Evolutionary conservation across 2,888 invertebrate genomes (phyloP).

Genomic region (Villa cingulata): DNA sequence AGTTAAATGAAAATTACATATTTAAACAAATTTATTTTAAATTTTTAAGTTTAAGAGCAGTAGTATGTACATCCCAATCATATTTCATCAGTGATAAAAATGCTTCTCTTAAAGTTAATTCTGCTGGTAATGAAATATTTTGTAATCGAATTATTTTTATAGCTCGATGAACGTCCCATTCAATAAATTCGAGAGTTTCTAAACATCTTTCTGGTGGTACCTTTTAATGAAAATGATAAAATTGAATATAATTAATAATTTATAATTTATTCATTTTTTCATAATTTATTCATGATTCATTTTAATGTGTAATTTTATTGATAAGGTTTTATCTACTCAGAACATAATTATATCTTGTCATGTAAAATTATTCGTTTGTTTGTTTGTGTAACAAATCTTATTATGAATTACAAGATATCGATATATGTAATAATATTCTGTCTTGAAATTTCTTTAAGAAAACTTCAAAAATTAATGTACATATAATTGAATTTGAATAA

Average conservation of each 20-base stretch:
- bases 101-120: constrained; percentile 26
- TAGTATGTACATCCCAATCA: constrained; percentile 35
- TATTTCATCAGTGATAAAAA: constrained; percentile 29
- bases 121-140: constrained; percentile 26
- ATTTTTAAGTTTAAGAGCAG: constrained; percentile 26
- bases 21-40: constrained; percentile 17
- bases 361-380: too few relatives aligned
- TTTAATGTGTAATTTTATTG: too few relatives aligned
- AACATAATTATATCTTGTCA: too few relatives aligned
- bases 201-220: constrained; percentile 63
- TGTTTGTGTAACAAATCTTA: too few relatives aligned
- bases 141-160: constrained; percentile 49
- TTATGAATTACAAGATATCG: too few relatives aligned
- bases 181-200: constrained; percentile 63
- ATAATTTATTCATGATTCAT: neutral
- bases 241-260: neutral
- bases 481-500: too few relatives aligned
- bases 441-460: neutral
- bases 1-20: too few relatives aligned
- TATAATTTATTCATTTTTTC: neutral
- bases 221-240: constrained; percentile 30
- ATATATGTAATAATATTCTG: too few relatives aligned
- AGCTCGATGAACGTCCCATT: constrained; percentile 81
- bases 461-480: too few relatives aligned
- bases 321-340: too few relatives aligned